Evolutionary conservation across 2,113 vertebrate species (phyloP), one percentile per base, ranked within the genome.

Genomic region (Gasterosteus aculeatus): DNA sequence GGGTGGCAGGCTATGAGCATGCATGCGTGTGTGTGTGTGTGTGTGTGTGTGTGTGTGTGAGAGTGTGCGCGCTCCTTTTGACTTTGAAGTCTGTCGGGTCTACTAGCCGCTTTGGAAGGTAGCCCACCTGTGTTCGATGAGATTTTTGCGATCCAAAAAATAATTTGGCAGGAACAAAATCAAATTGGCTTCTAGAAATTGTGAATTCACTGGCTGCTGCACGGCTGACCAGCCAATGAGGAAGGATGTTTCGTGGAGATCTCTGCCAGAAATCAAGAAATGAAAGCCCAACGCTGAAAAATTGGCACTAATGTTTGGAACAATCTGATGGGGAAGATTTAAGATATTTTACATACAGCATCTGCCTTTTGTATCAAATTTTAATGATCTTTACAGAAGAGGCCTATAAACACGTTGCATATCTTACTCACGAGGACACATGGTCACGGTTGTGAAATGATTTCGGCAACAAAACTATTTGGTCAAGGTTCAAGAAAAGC

Each of bases 101-200:
- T 53, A 75, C 70, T 69, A 18, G 82, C 62, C 29, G 31, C 65
- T 58, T 69, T 83, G 82, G 80, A 87, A 81, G 69, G 79, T 75
- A 72, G 85, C 78, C 87, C 73, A 85, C 75, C 82, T 84, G 56
- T 47, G 75, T 85, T 84, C 62, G 57, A 80, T 86, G 59, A 3
- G 78, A 65, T 42, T 72, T 56, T 53, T 80, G 76, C 7, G 72
- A 73, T 84, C 77, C 77, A 79, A 85, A 72, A 87, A 72, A 77
- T 29, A 2, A 79, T 78, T 85, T 83, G 75, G 78, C 75, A 80
- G 69, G 59, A 38, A 26, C 10, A 46, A 59, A 87, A 71, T 87
- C 53, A 58, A 81, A 75, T 58, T 81, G 83, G 83, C 81, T 38
- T 71, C 54, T 26, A 78, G 60, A 87, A 62, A 65, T 51, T 58